These are phyloP conservation scores for Eupithecia dodoneata DNA, from an alignment of 2,888 invertebrate genomes.

Conservation along the genomic window DNA sequence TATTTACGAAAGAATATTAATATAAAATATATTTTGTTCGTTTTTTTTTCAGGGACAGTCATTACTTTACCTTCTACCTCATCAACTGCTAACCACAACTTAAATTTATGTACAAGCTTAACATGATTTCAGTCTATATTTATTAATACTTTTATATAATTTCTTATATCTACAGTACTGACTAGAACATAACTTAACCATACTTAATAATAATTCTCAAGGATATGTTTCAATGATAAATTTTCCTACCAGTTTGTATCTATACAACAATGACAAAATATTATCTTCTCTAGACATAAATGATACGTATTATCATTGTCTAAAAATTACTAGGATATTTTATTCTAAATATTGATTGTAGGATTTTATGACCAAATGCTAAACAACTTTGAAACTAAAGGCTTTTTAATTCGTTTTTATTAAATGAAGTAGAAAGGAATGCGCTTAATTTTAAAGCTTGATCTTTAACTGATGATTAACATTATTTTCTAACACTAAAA, in stretches of 20 bases:
- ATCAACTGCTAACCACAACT: background rate
- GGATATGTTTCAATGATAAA: constrained; percentile 54
- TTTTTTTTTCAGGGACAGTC: background rate
- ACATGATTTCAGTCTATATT: constrained; percentile 72
- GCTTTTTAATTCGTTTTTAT: background rate
- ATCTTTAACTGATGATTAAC: background rate
- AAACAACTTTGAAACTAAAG: background rate
- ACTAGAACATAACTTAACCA: background rate
- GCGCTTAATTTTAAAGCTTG: background rate
- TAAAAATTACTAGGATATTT: constrained; percentile 7
- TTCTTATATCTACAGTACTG: constrained; percentile 47
- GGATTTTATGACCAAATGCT: background rate
- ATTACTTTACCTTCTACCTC: background rate
- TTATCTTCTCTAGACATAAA: background rate
- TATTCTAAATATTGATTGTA: background rate
- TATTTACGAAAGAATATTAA: background rate
- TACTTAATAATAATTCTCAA: constrained; percentile 1
- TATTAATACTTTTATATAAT: constrained; percentile 64
- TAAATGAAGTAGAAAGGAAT: no score
- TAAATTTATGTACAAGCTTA: constrained; percentile 63
- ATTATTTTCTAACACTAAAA: background rate
- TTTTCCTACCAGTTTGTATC: background rate
- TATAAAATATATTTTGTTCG: background rate
- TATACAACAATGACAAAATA: background rate
- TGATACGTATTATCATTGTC: background rate